A percentile compares a stretch with the other conserved stretches of the same genome.
Conservation (phyloP, 2,113 vertebrate genomes). For the Panthera tigris region DNA sequence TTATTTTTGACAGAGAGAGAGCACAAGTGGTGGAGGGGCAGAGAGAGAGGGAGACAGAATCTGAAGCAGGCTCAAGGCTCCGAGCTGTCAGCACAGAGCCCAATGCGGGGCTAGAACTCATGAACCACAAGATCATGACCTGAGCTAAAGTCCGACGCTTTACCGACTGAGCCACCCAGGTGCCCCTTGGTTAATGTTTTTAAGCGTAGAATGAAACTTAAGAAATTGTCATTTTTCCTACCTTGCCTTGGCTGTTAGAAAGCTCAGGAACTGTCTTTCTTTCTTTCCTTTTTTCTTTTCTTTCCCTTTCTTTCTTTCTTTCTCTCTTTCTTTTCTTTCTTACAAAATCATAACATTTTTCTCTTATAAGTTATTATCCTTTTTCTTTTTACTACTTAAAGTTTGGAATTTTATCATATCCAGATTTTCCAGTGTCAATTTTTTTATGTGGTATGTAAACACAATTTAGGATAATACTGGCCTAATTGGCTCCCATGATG, state of each 20-base stretch:
- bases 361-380: background rate
- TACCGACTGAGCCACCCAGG: no score
- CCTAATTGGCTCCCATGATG: background rate
- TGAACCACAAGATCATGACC: no score
- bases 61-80: no score
- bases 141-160: no score
- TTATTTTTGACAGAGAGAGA: no score
- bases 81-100: no score
- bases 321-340: accelerated
- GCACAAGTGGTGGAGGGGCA: no score
- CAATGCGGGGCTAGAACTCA: no score
- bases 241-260: background rate
- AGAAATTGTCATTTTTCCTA: background rate
- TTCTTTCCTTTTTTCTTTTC: background rate
- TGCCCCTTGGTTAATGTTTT: no score
- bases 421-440: background rate
- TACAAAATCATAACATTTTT: background rate
- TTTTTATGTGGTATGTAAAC: background rate
- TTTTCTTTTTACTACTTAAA: background rate
- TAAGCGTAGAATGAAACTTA: background rate
- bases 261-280: background rate
- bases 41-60: no score
- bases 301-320: accelerated
- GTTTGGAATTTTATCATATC: background rate
- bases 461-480: background rate